Percentiles rank a stretch among this genome's conserved stretches.
Evolutionary conservation across 2,888 invertebrate genomes (phyloP).

Genomic region (Willowsia nigromaculata): DNA sequence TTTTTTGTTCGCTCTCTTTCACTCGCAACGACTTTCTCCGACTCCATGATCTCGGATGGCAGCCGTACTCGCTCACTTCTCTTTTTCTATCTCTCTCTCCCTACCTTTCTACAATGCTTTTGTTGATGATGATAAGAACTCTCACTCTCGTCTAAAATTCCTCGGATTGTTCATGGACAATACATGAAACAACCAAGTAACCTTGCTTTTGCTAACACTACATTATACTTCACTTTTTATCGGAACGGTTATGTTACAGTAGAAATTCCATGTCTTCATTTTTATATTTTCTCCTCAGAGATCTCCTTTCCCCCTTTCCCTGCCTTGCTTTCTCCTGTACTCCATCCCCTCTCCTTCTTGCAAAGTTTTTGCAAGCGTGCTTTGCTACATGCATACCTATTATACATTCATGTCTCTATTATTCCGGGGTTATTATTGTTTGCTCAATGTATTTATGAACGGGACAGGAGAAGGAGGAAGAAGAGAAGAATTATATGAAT

Average conservation of each 20-base stretch:
- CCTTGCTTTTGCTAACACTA: not conserved
- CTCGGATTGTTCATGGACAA: slow-evolving; percentile 33
- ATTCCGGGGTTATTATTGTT: not conserved
- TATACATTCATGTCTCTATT: not conserved
- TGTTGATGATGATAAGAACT: slow-evolving; percentile 48
- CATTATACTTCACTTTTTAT: not conserved
- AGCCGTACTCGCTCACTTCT: slow-evolving; percentile 35
- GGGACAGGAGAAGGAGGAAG: not conserved
- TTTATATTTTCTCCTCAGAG: not conserved
- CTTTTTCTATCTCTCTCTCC: slow-evolving; percentile 5
- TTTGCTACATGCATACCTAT: not conserved
- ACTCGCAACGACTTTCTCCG: slow-evolving; percentile 67
- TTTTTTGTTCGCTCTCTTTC: slow-evolving; percentile 63
- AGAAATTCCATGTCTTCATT: not conserved
- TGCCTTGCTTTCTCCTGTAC: not conserved
- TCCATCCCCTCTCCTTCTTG: not conserved
- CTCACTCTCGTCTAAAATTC: slow-evolving; percentile 29
- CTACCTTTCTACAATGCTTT: not conserved
- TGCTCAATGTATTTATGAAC: not conserved
- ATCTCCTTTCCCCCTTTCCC: not conserved
- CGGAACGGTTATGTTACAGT: not conserved
- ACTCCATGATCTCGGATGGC: slow-evolving; percentile 43
- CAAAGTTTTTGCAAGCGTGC: not conserved
- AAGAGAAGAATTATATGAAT: slow-evolving; percentile 33
- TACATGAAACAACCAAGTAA: not conserved